A percentile compares a stretch with the other conserved stretches of the same genome.
These are phyloP conservation scores for Phoxinus phoxinus DNA, from an alignment of 2,113 vertebrate species.

Conservation along the genomic window DNA sequence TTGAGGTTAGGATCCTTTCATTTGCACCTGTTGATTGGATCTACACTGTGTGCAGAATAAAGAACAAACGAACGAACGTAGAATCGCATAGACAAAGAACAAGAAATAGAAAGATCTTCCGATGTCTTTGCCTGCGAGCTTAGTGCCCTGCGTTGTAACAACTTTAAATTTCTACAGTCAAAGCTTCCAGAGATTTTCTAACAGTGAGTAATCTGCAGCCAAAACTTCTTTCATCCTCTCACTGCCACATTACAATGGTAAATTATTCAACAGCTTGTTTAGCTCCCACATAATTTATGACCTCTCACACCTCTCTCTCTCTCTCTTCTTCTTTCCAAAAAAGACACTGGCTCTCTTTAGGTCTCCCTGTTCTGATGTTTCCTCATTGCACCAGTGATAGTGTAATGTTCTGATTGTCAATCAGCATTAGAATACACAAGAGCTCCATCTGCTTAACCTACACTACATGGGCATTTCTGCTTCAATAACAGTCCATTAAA, in stretches of 20 bases:
- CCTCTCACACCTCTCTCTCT: slow-evolving; percentile 14
- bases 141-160: background rate
- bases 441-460: slow-evolving; percentile 20
- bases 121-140: background rate
- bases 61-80: background rate
- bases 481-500: background rate
- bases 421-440: slow-evolving; percentile 10
- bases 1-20: slow-evolving; percentile 34
- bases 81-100: background rate
- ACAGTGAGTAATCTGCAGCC: slow-evolving; percentile 39
- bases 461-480: background rate
- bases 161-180: background rate
- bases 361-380: background rate
- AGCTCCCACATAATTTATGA: slow-evolving; percentile 60
- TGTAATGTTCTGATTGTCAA: slow-evolving; percentile 7
- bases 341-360: slow-evolving; percentile 8
- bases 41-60: slow-evolving; percentile 20
- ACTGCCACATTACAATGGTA: slow-evolving; percentile 50
- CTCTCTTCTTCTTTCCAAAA: slow-evolving; percentile 14
- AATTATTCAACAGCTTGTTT: slow-evolving; percentile 67
- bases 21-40: slow-evolving; percentile 28
- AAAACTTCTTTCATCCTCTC: slow-evolving; percentile 45
- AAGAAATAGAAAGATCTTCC: background rate
- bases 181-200: slow-evolving; percentile 1
- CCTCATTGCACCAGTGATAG: background rate